A percentile compares a stretch with the other conserved stretches of the same genome.
These are phyloP conservation scores for Caretta caretta DNA, from an alignment of 2,113 vertebrate species.

Conservation along the genomic window DNA sequence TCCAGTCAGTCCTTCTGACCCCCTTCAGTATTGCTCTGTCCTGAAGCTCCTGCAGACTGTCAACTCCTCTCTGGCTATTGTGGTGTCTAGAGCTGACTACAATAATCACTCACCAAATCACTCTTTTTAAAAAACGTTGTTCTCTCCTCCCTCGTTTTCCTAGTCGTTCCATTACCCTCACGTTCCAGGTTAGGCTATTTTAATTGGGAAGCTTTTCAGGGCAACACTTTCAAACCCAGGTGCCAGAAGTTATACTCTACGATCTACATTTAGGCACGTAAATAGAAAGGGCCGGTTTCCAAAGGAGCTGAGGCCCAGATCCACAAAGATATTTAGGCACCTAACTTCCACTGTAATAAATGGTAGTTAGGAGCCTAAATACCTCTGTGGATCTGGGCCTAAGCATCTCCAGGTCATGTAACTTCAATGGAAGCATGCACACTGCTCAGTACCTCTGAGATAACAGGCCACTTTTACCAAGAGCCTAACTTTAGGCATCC, in stretches of 20 bases:
- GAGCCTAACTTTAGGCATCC: too few species aligned
- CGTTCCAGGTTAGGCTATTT: too few species aligned
- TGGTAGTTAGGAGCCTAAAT: not conserved
- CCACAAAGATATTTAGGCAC: too few species aligned
- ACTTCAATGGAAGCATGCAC: too few species aligned
- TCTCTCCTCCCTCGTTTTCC: accelerated
- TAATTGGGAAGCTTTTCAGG: not conserved
- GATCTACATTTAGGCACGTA: not conserved
- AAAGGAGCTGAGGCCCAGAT: accelerated
- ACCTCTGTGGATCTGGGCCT: too few species aligned
- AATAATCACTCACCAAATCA: accelerated
- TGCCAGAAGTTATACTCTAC: not conserved
- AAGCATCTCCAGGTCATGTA: too few species aligned
- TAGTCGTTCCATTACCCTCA: not conserved
- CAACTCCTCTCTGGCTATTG: accelerated
- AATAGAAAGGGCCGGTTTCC: not conserved
- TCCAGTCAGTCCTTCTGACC: too few species aligned
- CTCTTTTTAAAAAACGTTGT: not conserved
- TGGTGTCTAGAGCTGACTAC: not conserved
- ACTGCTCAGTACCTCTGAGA: too few species aligned
- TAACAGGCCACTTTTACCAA: too few species aligned
- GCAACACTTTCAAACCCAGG: not conserved
- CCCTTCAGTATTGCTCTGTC: too few species aligned
- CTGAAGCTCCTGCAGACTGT: not conserved
- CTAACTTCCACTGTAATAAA: not conserved